Base-by-base conservation (phyloP, 2,113 vertebrate species). In the Chlamydotis undulata region DNA sequence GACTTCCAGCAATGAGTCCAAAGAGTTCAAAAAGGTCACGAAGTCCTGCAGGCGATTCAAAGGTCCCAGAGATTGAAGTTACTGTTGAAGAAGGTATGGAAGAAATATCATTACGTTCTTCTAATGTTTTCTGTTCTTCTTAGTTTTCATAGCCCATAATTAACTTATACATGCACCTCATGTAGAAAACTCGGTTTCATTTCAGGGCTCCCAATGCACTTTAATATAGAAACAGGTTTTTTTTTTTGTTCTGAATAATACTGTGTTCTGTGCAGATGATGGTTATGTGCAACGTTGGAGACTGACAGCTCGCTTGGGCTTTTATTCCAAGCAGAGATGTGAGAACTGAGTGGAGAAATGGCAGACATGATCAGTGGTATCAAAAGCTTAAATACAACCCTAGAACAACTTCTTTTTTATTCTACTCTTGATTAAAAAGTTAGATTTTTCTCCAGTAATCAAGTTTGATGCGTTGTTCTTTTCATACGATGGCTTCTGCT, bases 51-150 rank as follows among this genome's bases (percentile, higher is more conserved):
- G 94, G 93, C 64, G 96, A 92, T 50, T 95, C 97, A 14, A 75
- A 95, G 29, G 93, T 98, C 24, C 96, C 98, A 31, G 98, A 98
- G 63, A 94, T 97, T n/a, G 98, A 98, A 96, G 98, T 98, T 71
- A 98, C 97, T 18, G 77, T 98, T 94, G 97, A 98, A 57, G 95
- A 96, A 94, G 98, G 98, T 98, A 94, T 75, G 97, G 79, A 70
- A 59, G 19, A 87, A 94, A 64, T 60, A 56, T 3, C n/a, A 18
- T 79, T 67, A 74, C 92, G 0, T 39, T 95, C 28, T 74, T 81
- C 31, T 64, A 4, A 12, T 28, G 4, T 73, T 87, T 93, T 80
- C 68, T 83, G 18, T 69, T 87, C 21, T 74, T 78, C 41, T 79
- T 13, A 47, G 31, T 50, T 95, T 79, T 90, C 29, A 19, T 59